A percentile compares a stretch with the other conserved stretches of the same genome.
Conservation (phyloP, 1,140 invertebrate genomes). For the Diprion similis region DNA sequence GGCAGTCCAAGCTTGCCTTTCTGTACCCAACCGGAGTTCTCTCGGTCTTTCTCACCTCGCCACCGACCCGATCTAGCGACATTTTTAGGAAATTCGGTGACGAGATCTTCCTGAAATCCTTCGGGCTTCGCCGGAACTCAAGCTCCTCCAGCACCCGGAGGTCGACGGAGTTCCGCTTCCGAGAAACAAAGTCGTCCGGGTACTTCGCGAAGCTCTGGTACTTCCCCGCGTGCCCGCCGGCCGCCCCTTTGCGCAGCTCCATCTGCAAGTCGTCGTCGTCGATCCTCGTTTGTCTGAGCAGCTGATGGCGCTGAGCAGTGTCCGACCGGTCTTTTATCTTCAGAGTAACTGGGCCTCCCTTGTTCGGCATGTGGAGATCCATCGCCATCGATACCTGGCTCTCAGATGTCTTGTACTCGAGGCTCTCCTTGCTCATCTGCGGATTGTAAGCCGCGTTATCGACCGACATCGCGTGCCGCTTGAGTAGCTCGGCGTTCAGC, state of each 20-base stretch:
- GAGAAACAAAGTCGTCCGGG: conserved; percentile 54
- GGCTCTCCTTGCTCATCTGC: conserved; percentile 52
- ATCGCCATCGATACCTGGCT: conserved; percentile 76
- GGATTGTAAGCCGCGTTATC: conserved; percentile 65
- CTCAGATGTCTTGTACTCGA: conserved; percentile 64
- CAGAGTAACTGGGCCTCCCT: conserved; percentile 71
- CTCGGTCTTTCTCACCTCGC: conserved; percentile 48
- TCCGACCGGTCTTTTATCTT: conserved; percentile 72
- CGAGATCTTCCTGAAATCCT: conserved; percentile 51
- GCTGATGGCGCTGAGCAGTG: conserved; percentile 75
- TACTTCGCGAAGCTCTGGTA: conserved; percentile 38
- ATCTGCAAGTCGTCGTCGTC: conserved; percentile 67
- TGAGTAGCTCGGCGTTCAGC: conserved; percentile 64
- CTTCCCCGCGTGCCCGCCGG: background rate
- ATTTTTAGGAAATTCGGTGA: conserved; percentile 57
- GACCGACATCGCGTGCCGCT: conserved; percentile 74
- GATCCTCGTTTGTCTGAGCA: conserved; percentile 77
- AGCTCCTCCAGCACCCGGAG: conserved; percentile 52
- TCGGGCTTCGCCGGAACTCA: conserved; percentile 45
- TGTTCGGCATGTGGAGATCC: conserved; percentile 71
- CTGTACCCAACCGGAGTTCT: conserved; percentile 43
- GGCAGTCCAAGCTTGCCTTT: conserved; percentile 57
- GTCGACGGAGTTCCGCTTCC: conserved; percentile 57
- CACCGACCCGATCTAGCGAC: conserved; percentile 55
- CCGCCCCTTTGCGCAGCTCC: conserved; percentile 27